Conservation (phyloP, 2,888 invertebrate genomes). For the Druceiella hillmani region DNA sequence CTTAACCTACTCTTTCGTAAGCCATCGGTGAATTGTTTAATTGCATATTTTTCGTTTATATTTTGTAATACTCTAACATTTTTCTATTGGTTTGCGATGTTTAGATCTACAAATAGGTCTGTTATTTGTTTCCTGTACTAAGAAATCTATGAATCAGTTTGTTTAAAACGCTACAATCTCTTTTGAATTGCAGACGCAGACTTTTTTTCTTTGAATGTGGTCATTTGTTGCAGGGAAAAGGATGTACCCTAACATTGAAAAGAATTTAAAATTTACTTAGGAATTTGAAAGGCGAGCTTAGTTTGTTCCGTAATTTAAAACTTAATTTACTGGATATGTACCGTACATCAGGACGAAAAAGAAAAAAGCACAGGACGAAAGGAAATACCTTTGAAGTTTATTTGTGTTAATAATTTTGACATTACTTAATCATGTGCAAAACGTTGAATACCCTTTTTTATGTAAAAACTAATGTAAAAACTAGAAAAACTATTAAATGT, state of each 20-base stretch:
- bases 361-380: too few relatives aligned
- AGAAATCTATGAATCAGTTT: neutral
- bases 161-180: neutral
- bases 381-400: too few relatives aligned
- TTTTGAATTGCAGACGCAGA: neutral
- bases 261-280: neutral
- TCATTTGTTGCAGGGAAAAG: neutral
- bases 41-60: slow-evolving; percentile 7
- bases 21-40: slow-evolving; percentile 6
- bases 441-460: too few relatives aligned
- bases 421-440: too few relatives aligned
- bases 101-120: slow-evolving; percentile 6
- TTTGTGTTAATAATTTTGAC: too few relatives aligned
- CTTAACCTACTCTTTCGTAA: neutral
- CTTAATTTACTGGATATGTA: too few relatives aligned
- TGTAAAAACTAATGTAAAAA: too few relatives aligned
- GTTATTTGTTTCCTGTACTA: slow-evolving; percentile 2
- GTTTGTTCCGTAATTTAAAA: too few relatives aligned
- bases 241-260: neutral
- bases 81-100: slow-evolving; percentile 5
- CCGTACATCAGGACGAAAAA: too few relatives aligned
- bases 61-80: neutral
- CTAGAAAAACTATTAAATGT: too few relatives aligned
- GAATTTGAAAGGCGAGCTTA: neutral
- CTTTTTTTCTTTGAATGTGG: neutral